Evolutionary conservation across 2,888 invertebrate genomes (phyloP), one percentile per base, ranked within the genome.

Genomic region (Monopis laevigella): DNA sequence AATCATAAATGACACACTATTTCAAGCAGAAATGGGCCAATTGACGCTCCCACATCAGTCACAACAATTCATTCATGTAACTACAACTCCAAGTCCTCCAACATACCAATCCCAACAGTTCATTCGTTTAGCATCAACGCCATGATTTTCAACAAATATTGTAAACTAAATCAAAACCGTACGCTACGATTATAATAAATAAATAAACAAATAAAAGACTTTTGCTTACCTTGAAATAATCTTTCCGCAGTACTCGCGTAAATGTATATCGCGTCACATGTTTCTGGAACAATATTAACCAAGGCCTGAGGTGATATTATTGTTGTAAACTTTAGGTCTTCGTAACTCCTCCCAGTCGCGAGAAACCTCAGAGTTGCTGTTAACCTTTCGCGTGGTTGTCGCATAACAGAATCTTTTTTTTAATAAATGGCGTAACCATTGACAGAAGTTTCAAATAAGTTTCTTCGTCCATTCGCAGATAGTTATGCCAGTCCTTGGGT

Each of bases 221-320:
- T 5, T 29, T 11, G 5, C 34, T 34, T 14, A 34, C 34, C 34
- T 34, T 4, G 5, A 36, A 21, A 19, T 36, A 36, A 12, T 36
- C 36, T 5, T 34, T 46, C 27, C 39, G 42, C 14, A 54, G 49
- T 35, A 49, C 54, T 43, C 46, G n/a, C n/a, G n/a, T n/a, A n/a
- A n/a, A n/a, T 45, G 42, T 48, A 49, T 39, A 57, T 49, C 32
- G 50, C 50, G 13, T 47, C 46, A 45, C 51, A 52, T 35, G 52
- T 53, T 46, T 54, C 53, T n/a, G 52, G 51, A 43, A 56, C 51
- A 35, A 55, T 54, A 42, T 46, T 18, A 28, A 49, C 47, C 7
- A 56, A 42, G 19, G 54, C 46, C 45, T 54, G 53, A 42, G 50
- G 48, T 43, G 54, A 53, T 41, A 54, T 56, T 27, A 51, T 51